Base-by-base conservation (phyloP, 1,140 invertebrate genomes). In the Sinella curviseta region DNA sequence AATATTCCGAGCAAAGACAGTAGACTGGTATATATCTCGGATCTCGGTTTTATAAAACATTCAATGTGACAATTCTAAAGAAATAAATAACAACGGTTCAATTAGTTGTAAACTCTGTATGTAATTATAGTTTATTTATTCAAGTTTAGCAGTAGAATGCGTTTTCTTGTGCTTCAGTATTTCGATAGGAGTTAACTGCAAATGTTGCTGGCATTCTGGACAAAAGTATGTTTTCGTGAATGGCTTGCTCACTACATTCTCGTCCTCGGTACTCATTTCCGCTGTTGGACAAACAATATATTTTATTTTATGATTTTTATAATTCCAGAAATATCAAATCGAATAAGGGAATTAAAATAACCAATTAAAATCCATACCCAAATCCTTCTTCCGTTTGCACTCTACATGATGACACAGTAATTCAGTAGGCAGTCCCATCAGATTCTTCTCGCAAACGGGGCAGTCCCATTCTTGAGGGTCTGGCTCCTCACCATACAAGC, bases 141-240 rank as follows among this genome's bases (percentile, higher is more conserved):
- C 78, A 20, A 26, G 74, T 83, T 76, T 77, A 70, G 79, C 81
- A 86, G 24, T 78, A 35, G 65, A 48, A 82, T 88, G 88, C 54
- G 83, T 85, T 83, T 86, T 87, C 78, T 86, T 88, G 81, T 90
- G 89, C 80, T 86, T 86, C 3, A 90, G 82, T 34, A 89, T 89
- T 80, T 90, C 88, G 73, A 86, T 86, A 35, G 20, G 67, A 57
- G 70, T 77, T 34, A n/a, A 24, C 48, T 35, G 57, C 30, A 78
- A 30, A 81, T 26, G 39, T 74, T 74, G 86, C 30, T 90, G 86
- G 88, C 95, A 97, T 70, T 87, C 87, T 4, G 89, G 84, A 88
- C 95, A 97, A 81, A 39, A 70, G 86, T 92, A 96, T 55, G 88
- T 85, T 87, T 91, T 91, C 16, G 90, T 88, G 85, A 94, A 92